Evolutionary conservation across 2,113 vertebrate species (phyloP).

Genomic region (Oreocharis arfaki): DNA sequence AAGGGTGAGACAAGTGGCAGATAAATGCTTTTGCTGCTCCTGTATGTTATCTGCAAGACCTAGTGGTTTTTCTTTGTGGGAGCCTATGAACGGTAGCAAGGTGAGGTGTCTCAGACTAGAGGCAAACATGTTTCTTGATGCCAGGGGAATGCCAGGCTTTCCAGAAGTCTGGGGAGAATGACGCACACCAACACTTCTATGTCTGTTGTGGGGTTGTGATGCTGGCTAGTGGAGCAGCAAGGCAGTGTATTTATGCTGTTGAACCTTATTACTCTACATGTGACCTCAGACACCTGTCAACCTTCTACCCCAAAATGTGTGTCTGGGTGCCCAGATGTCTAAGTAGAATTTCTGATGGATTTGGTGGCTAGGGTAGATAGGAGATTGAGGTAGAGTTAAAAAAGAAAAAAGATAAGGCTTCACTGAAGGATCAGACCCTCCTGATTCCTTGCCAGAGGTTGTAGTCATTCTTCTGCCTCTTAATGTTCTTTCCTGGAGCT

Average conservation of each 20-base stretch:
- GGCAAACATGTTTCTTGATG: background rate
- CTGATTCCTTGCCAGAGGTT: background rate
- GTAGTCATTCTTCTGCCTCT: background rate
- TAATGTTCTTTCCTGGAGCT: background rate
- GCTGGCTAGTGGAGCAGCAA: background rate
- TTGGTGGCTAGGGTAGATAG: background rate
- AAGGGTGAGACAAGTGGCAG: background rate
- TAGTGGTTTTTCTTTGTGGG: background rate
- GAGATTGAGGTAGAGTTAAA: background rate
- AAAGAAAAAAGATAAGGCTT: background rate
- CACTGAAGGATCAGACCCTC: background rate
- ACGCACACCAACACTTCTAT: accelerated
- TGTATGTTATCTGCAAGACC: background rate
- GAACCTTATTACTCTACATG: background rate
- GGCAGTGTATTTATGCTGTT: background rate
- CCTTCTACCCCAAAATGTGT: background rate
- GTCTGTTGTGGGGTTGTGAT: background rate
- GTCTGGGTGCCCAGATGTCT: background rate
- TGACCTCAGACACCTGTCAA: background rate
- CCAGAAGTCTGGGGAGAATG: background rate
- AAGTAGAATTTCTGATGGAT: background rate
- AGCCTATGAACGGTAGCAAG: background rate
- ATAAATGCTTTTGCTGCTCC: background rate
- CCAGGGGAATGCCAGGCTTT: background rate
- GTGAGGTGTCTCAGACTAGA: background rate